Percentiles rank a stretch among this genome's conserved stretches.
phyloP scores from a whole-genome alignment of 37 sponge, comb jelly and placozoan genomes.

The Eunapius fragilis region DNA sequence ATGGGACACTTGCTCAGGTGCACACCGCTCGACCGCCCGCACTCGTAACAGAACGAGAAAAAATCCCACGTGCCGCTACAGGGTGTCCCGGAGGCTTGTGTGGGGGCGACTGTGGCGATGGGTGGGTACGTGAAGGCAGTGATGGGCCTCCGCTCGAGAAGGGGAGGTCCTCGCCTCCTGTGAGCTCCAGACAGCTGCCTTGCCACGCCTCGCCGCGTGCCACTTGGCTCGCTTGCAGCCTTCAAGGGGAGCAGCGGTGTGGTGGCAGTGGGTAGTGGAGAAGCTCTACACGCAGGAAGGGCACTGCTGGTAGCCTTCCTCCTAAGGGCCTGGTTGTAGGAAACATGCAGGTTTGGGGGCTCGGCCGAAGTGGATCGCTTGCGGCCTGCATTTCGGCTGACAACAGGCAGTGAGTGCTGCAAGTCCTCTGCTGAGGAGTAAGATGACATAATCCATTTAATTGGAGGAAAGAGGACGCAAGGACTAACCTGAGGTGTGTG shows the following conservation, averaged over 20 bases:
- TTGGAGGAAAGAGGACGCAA: background rate
- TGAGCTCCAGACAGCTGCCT: background rate
- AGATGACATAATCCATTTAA: background rate
- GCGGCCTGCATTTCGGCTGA: background rate
- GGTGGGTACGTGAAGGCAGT: background rate
- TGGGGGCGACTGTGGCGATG: background rate
- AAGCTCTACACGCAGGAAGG: background rate
- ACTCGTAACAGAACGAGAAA: constrained; percentile 71
- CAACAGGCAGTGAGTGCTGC: background rate
- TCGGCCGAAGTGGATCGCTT: background rate
- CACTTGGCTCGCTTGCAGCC: background rate
- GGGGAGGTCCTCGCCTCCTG: background rate
- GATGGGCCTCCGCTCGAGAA: background rate
- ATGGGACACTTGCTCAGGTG: constrained; percentile 51
- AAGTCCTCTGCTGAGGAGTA: background rate
- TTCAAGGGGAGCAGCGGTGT: background rate
- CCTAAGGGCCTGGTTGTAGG: background rate
- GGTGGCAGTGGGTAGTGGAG: background rate
- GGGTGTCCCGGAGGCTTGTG: background rate
- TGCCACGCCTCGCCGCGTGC: background rate
- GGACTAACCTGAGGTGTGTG: background rate
- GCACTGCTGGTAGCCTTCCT: background rate
- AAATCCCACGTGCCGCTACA: constrained; percentile 6
- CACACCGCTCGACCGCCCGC: constrained; percentile 62
- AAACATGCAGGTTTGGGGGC: background rate